Evolutionary conservation across 1,140 invertebrate genomes (phyloP).

Genomic region (Brachionus plicatilis): DNA sequence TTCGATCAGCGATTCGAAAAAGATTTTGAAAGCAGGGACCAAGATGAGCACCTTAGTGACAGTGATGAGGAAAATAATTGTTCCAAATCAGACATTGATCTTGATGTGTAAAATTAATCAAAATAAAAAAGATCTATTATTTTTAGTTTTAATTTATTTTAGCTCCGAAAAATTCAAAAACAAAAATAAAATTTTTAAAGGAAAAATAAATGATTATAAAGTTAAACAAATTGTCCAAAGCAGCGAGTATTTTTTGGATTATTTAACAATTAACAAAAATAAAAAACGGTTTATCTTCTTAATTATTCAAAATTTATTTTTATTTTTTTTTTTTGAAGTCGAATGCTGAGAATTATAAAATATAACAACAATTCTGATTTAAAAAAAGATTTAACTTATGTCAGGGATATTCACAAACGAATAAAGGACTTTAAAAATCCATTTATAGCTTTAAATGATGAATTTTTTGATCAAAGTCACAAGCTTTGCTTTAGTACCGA

Average conservation of each 20-base stretch:
- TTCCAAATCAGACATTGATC: background rate
- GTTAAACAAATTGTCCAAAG: background rate
- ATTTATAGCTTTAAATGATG: background rate
- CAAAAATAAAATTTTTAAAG: constrained; percentile 14
- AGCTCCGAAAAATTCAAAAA: constrained; percentile 28
- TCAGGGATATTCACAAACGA: background rate
- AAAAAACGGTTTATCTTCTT: background rate
- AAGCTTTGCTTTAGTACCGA: background rate
- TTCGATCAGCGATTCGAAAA: background rate
- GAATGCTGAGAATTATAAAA: background rate
- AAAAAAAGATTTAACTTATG: background rate
- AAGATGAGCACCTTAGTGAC: background rate
- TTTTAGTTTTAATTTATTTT: background rate
- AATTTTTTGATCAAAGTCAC: background rate
- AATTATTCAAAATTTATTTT: background rate
- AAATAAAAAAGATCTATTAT: background rate
- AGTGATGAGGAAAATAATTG: constrained; percentile 21
- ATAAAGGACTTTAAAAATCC: constrained; percentile 1
- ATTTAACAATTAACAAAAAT: background rate
- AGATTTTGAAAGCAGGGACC: background rate
- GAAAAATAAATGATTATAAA: constrained; percentile 14
- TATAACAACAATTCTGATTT: background rate
- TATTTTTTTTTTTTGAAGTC: background rate
- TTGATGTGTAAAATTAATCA: background rate
- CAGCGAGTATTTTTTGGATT: background rate